Conservation (phyloP, 2,113 vertebrate genomes). For the Xenopus tropicalis region UCB_Xtro_10.0 CM004444.2:36893001-36893500, state of each 20-base stretch:
- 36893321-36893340: conserved; percentile 11
- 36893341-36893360: conserved; percentile 24
- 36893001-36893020: too few species aligned
- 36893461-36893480: conserved; percentile 9
- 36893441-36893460: conserved; percentile 29
- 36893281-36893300: not conserved
- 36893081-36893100: too few species aligned
- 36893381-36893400: conserved; percentile 39
- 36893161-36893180: too few species aligned
- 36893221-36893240: too few species aligned
- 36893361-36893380: conserved; percentile 33
- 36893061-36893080: too few species aligned
- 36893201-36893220: too few species aligned
- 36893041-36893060: too few species aligned
- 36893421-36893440: conserved; percentile 33
- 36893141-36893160: too few species aligned
- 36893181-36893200: not conserved
- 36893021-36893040: too few species aligned
- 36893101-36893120: too few species aligned
- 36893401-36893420: conserved; percentile 22
- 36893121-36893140: too few species aligned
- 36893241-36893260: not conserved
- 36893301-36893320: conserved; percentile 26
- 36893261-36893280: not conserved
- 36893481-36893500: conserved; percentile 29